These are phyloP conservation scores for Elgonia sp. DNA, from an alignment of 2,888 invertebrate species.

Conservation along the genomic window DNA sequence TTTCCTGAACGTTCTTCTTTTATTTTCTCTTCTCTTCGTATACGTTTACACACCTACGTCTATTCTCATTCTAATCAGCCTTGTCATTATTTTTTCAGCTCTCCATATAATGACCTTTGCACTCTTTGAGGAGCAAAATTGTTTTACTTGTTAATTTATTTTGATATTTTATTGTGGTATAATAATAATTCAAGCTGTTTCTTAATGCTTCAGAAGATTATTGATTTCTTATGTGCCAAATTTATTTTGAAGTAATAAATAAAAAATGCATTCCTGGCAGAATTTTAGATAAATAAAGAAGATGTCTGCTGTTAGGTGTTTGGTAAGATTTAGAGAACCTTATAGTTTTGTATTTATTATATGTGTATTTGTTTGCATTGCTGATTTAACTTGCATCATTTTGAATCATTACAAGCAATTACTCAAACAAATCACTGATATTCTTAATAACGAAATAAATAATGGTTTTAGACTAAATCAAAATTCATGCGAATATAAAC, in stretches of 20 bases:
- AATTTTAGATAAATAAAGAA: background rate
- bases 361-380: conserved; percentile 6
- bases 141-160: conserved; percentile 76
- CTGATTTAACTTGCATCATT: conserved; percentile 35
- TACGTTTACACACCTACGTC: conserved; percentile 83
- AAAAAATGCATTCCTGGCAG: background rate
- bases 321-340: background rate
- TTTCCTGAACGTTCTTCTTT: conserved; percentile 62
- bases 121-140: conserved; percentile 48
- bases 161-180: background rate
- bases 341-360: background rate
- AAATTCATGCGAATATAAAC: conserved; percentile 80
- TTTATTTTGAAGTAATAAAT: background rate
- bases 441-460: conserved; percentile 67
- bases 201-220: background rate
- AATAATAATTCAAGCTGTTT: background rate
- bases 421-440: conserved; percentile 57
- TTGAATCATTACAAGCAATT: conserved; percentile 66
- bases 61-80: conserved; percentile 85
- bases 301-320: background rate
- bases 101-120: conserved; percentile 77
- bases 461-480: conserved; percentile 65
- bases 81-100: conserved; percentile 80
- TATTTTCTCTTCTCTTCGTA: conserved; percentile 49
- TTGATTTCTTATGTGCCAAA: background rate